phyloP scores from a whole-genome alignment of 2,888 invertebrate species.

The Stenodera caucasica region DNA sequence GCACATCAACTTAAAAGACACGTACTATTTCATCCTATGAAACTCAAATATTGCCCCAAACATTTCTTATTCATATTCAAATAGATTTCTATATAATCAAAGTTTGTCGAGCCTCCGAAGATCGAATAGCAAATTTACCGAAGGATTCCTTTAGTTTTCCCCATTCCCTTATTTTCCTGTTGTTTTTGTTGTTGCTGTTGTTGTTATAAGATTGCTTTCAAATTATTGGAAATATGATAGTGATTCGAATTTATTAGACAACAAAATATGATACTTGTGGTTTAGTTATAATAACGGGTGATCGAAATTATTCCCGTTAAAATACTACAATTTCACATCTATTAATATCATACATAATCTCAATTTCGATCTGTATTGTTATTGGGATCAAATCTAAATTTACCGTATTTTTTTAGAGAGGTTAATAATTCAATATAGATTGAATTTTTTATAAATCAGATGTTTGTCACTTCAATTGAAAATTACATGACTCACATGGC shows the following conservation, averaged over 20 bases:
- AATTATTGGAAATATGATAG: neutral
- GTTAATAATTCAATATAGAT: neutral
- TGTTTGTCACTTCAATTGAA: neutral
- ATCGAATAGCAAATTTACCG: conserved; percentile 1
- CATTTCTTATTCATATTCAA: conserved; percentile 12
- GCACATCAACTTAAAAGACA: conserved; percentile 10
- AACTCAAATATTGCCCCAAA: conserved; percentile 18
- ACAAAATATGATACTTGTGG: neutral
- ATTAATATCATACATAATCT: too few species aligned
- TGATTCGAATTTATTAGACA: neutral
- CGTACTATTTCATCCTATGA: conserved; percentile 6
- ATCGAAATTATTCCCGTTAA: neutral
- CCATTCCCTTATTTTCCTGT: neutral
- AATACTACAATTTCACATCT: too few species aligned
- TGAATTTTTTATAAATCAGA: neutral
- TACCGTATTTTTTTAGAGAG: too few species aligned
- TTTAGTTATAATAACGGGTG: neutral
- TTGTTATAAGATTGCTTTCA: neutral
- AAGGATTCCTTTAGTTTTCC: conserved; percentile 1
- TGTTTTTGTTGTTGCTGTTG: neutral
- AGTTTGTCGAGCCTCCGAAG: conserved; percentile 16
- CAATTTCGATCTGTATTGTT: too few species aligned
- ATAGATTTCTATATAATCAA: conserved; percentile 16
- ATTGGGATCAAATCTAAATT: too few species aligned
- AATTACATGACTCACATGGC: neutral